Conservation (phyloP, 1,140 invertebrate genomes). For the Diploscapter pachys region DNA sequence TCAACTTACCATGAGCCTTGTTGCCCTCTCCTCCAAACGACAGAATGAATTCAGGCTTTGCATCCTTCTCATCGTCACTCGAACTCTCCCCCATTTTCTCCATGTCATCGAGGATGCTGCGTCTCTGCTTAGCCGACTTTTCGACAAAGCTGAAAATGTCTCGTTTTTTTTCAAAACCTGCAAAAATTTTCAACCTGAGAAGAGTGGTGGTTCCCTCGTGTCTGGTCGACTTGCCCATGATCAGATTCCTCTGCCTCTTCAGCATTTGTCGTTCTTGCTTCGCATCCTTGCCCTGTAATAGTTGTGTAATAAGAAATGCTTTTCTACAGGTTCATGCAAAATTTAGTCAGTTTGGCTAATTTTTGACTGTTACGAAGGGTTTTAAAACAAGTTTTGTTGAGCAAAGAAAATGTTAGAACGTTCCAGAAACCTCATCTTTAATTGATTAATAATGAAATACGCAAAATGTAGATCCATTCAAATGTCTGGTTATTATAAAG, state of each 20-base stretch:
- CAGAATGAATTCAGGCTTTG: constrained; percentile 50
- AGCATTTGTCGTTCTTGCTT: constrained; percentile 48
- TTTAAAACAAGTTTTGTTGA: too few relatives aligned
- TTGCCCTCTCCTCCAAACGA: constrained; percentile 47
- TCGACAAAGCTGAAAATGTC: too few relatives aligned
- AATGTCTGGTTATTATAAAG: too few relatives aligned
- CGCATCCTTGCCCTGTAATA: constrained; percentile 52
- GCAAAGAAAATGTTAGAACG: not conserved
- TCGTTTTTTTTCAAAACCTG: too few relatives aligned
- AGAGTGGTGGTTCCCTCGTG: constrained; percentile 54
- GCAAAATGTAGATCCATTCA: too few relatives aligned
- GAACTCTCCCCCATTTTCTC: constrained; percentile 32
- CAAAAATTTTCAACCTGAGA: constrained; percentile 34
- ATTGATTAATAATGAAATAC: too few relatives aligned
- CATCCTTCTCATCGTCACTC: constrained; percentile 39
- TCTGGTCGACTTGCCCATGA: constrained; percentile 33
- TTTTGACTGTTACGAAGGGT: too few relatives aligned
- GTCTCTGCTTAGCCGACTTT: constrained; percentile 14
- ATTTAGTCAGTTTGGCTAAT: too few relatives aligned
- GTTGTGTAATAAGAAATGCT: too few relatives aligned
- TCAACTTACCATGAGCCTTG: too few relatives aligned
- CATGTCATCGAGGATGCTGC: constrained; percentile 6
- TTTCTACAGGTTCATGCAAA: too few relatives aligned
- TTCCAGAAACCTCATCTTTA: not conserved
- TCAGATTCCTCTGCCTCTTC: constrained; percentile 44